Evolutionary conservation across 2,888 invertebrate species (phyloP), one percentile per base, ranked within the genome.

Genomic region (Sarcophaga subvicina): DNA sequence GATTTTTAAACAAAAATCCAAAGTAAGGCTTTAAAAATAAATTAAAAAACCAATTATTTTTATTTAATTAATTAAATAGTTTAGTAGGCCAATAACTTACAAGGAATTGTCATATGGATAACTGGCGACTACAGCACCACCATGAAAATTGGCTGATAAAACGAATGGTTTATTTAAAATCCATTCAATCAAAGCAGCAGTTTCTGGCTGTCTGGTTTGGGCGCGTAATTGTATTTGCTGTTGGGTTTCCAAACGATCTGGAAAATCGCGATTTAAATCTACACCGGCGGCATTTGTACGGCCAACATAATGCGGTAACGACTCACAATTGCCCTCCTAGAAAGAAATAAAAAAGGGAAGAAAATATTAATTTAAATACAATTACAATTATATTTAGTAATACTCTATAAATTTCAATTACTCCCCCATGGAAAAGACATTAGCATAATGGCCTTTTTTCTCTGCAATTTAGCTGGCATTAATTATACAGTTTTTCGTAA

Each of bases 61-160:
- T 37, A 37, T 1, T 37, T 27, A 27, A 27, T 27, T 27, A 27
- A 27, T 37, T 37, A 37, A 6, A 37, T 37, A 37, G 37, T 6
- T 37, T 10, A 37, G 37, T 2, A 37, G 37, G 8, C 37, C 14
- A 25, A 14, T 1, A 62, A 92, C 93, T 94, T 94, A 97, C 97
- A 95, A 95, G 20, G 96, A 96, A 93, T 98, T 96, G 93, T 98
- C 99, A 91, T 95, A 99, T 0, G 99, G 99, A 94, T 99, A 99
- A 93, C 99, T 99, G 76, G 99, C 99, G 2, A 99, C 99, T 1
- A 99, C 95, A 59, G 99, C 98, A 3, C 99, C 99, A n/a, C 98
- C 99, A 92, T 99, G 99, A 72, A 99, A 95, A 93, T 99, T 99
- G 2, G 97, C 98, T 0, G 98, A 99, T 72, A 99, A 94, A 54